phyloP scores from a whole-genome alignment of 2,888 invertebrate species.

The Chrysolina haemoptera region DNA sequence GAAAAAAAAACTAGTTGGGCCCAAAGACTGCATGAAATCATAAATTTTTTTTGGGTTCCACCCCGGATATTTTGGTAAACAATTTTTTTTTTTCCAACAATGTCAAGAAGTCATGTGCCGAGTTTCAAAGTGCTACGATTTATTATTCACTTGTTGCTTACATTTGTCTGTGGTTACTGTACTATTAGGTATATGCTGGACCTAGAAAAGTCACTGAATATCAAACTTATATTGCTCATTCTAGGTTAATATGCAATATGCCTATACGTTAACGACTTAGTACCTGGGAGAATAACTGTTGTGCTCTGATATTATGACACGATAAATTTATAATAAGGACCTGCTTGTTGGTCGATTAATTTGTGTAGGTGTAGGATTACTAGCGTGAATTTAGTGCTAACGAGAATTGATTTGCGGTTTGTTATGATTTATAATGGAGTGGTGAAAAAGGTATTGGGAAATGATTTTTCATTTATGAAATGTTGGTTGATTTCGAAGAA shows the following conservation, averaged over 20 bases:
- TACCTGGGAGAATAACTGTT: neutral
- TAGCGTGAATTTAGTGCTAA: constrained; percentile 7
- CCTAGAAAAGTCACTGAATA: too few relatives aligned
- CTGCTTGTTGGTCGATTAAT: neutral
- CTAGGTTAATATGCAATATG: neutral
- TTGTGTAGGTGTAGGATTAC: neutral
- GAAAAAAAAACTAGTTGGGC: too few relatives aligned
- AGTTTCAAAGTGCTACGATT: too few relatives aligned
- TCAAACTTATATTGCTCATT: neutral
- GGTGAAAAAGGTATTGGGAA: neutral
- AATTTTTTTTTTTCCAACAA: too few relatives aligned
- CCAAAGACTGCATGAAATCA: too few relatives aligned
- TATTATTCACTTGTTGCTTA: too few relatives aligned
- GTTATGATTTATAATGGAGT: constrained; percentile 15
- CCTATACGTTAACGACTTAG: neutral
- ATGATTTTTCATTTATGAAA: neutral
- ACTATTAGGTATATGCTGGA: too few relatives aligned
- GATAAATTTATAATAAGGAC: constrained; percentile 10
- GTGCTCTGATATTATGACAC: neutral
- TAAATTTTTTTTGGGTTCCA: too few relatives aligned
- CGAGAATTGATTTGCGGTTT: constrained; percentile 10
- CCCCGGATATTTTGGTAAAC: too few relatives aligned
- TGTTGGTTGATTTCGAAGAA: neutral
- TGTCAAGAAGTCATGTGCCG: too few relatives aligned
- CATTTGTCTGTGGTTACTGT: too few relatives aligned